Evolutionary conservation across 2,113 vertebrate species (phyloP), one percentile per base, ranked within the genome.

Genomic region (Oceanodroma tethys): DNA sequence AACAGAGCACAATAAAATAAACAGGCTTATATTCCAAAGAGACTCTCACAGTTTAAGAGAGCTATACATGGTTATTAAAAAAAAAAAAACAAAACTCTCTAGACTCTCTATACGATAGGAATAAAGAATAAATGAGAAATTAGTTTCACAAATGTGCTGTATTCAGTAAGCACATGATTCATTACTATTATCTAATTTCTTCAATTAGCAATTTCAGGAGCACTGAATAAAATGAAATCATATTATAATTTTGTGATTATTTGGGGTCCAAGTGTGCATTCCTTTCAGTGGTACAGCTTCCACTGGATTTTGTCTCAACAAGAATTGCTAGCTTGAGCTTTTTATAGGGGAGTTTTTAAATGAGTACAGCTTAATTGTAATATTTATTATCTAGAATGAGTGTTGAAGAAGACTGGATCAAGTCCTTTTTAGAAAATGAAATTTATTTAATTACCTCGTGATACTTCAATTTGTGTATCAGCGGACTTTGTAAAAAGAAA

Each of bases 1-100:
- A 98, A 98, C 96, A 98, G 96, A 97, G 93, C 81, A 97, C 96
- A 98, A 98, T 98, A 98, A 98, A 98, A 98, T 97, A 98, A 98
- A 98, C 97, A 98, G 86, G 88, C 85, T 88, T 97, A 95, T 97
- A 90, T 96, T 97, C 98, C 91, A 92, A 98, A 96, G 97, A 95
- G 94, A 95, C 97, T 97, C 81, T 66, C 82, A 80, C 92, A 96
- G 87, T 97, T 98, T 97, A 90, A 96, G 90, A 96, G 27, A 83
- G 53, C 29, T 90, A 94, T 86, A 87, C 81, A 67, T 27, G 59
- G 79, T 95, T 97, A 98, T 97, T 97, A 87, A 97, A 90, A 97
- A 96, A 89, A 70, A 38, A 29, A 74, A 65, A 2, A 10, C 27
- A 10, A 47, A 94, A 48, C 13, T 47, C 68, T 87, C 70, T 62